phyloP scores from a whole-genome alignment of 2,888 invertebrate species.

The Metalampra italica region DNA sequence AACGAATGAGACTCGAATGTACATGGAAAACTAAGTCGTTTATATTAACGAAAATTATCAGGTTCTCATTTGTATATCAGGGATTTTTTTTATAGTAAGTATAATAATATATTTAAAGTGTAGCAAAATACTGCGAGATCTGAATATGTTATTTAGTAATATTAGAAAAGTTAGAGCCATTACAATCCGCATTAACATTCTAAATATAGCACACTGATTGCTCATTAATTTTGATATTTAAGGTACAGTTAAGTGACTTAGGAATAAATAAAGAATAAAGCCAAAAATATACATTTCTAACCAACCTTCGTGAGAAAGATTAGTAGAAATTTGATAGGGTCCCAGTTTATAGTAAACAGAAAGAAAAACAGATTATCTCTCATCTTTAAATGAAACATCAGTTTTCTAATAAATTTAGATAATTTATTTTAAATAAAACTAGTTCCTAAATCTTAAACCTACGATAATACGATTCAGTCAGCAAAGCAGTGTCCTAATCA shows the following conservation, averaged over 20 bases:
- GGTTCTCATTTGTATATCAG: no score
- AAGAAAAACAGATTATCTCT: no score
- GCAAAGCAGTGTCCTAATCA: background rate
- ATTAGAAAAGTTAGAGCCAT: no score
- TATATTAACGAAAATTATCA: no score
- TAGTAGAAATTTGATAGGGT: no score
- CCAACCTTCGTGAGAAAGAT: background rate
- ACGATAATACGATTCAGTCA: conserved; percentile 19
- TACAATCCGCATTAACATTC: background rate
- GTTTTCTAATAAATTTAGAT: conserved; percentile 16
- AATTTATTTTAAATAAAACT: conserved; percentile 51
- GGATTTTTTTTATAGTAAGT: no score
- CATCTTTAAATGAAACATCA: background rate
- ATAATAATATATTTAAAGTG: no score
- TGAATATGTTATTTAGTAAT: no score
- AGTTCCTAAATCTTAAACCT: conserved; percentile 46
- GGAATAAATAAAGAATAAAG: background rate
- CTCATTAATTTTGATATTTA: background rate
- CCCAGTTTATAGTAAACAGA: background rate
- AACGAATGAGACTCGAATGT: no score
- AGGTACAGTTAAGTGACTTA: background rate
- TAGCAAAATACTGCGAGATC: no score
- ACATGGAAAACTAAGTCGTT: no score
- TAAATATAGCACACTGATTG: background rate
- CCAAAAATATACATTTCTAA: background rate